Conservation (phyloP, 2,888 invertebrate species). For the Agriotes lineatus region DNA sequence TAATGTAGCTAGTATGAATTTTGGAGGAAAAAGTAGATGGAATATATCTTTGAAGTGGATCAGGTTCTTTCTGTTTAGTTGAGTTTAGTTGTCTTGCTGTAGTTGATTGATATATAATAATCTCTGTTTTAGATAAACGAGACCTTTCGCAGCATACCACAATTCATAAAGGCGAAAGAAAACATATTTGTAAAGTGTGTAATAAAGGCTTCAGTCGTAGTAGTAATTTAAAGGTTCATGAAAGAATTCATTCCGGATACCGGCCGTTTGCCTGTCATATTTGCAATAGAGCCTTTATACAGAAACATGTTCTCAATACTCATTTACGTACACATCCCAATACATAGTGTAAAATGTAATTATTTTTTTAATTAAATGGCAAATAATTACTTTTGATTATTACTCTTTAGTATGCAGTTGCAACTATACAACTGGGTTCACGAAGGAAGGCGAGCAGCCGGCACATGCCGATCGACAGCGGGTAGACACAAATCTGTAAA, state of each 20-base stretch:
- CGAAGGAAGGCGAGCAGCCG: too few relatives aligned
- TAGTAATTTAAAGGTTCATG: slow-evolving; percentile 38
- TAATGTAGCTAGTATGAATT: too few relatives aligned
- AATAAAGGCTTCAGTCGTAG: slow-evolving; percentile 29
- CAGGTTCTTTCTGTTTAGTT: too few relatives aligned
- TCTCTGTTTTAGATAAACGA: slow-evolving; percentile 18
- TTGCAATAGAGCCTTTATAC: slow-evolving; percentile 29
- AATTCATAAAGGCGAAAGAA: slow-evolving; percentile 25
- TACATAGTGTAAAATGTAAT: background rate
- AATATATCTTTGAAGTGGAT: too few relatives aligned
- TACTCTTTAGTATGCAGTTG: too few relatives aligned
- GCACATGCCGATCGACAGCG: too few relatives aligned
- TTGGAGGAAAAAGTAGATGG: too few relatives aligned
- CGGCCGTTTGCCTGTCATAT: slow-evolving; percentile 31
- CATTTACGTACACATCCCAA: slow-evolving; percentile 22
- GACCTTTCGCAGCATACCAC: slow-evolving; percentile 28
- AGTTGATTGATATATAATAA: background rate
- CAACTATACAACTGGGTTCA: too few relatives aligned
- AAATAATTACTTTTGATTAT: too few relatives aligned
- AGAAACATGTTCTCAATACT: slow-evolving; percentile 34
- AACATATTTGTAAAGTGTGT: slow-evolving; percentile 33
- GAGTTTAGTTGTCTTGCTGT: background rate
- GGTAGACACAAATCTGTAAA: too few relatives aligned
- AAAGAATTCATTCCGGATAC: slow-evolving; percentile 30
- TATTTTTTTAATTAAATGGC: too few relatives aligned